Conservation (phyloP, 2,888 invertebrate genomes). For the Cyclophora punctaria region DNA sequence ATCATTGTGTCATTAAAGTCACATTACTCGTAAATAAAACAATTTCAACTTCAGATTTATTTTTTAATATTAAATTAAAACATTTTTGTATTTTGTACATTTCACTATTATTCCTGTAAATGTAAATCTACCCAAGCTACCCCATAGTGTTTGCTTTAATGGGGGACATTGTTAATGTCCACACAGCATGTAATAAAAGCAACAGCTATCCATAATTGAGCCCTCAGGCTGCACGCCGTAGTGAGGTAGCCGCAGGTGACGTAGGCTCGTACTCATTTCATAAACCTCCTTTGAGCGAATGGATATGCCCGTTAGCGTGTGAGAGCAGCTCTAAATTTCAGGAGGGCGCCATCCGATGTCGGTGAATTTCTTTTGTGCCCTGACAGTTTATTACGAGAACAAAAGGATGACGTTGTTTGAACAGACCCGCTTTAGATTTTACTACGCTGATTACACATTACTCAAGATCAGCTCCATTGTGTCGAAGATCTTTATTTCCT, state of each 20-base stretch:
- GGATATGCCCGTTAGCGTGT: conserved; percentile 30
- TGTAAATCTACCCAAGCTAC: too few relatives aligned
- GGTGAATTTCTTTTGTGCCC: conserved; percentile 59
- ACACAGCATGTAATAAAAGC: too few relatives aligned
- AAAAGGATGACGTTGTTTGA: conserved; percentile 57
- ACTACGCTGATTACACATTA: conserved; percentile 57
- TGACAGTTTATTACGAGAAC: conserved; percentile 67
- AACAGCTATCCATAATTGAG: too few relatives aligned
- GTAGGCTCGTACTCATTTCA: conserved; percentile 29
- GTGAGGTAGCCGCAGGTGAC: too few relatives aligned
- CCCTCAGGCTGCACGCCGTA: too few relatives aligned
- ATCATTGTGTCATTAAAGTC: conserved; percentile 30
- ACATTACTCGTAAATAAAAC: conserved; percentile 9
- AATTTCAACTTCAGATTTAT: not conserved
- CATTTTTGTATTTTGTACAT: too few relatives aligned
- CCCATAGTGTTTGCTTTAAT: too few relatives aligned
- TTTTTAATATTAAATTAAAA: too few relatives aligned
- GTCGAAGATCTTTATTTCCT: conserved; percentile 47
- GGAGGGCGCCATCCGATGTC: conserved; percentile 50
- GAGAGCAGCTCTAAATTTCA: conserved; percentile 43
- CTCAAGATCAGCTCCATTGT: conserved; percentile 53
- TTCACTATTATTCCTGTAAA: too few relatives aligned
- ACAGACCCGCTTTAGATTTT: conserved; percentile 57
- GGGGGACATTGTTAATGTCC: too few relatives aligned
- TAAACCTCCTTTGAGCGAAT: conserved; percentile 40